Conservation (phyloP, 2,888 invertebrate species). For the Synanthedon formicaeformis region DNA sequence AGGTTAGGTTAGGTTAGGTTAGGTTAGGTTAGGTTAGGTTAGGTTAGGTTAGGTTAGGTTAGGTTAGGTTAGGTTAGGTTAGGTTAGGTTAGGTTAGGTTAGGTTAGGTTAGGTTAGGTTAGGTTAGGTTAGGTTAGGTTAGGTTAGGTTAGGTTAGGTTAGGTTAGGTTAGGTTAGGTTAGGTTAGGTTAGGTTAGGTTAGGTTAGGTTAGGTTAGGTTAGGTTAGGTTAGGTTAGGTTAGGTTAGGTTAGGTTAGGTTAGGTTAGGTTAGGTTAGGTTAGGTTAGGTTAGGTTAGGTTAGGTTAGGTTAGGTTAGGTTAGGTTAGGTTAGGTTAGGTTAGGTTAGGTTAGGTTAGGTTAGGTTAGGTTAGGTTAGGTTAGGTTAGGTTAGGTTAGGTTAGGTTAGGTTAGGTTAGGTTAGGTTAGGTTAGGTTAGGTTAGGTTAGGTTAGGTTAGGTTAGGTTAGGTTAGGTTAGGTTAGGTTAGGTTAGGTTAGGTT, state of each 20-base stretch:
- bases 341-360: slow-evolving; percentile 1
- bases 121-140: slow-evolving; percentile 5
- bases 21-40: slow-evolving; percentile 5
- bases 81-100: slow-evolving; percentile 2
- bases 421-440: slow-evolving; percentile 10
- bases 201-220: slow-evolving; percentile 10
- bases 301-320: slow-evolving; percentile 13
- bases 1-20: slow-evolving; percentile 3
- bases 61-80: slow-evolving; percentile 2
- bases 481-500: background rate
- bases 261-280: slow-evolving; percentile 9
- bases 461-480: slow-evolving; percentile 10
- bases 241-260: slow-evolving; percentile 5
- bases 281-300: slow-evolving; percentile 13
- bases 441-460: slow-evolving; percentile 14
- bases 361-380: slow-evolving; percentile 1
- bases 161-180: slow-evolving; percentile 12
- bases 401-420: background rate
- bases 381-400: slow-evolving; percentile 4
- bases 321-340: slow-evolving; percentile 9
- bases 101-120: slow-evolving; percentile 2
- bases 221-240: slow-evolving; percentile 5
- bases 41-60: slow-evolving; percentile 7
- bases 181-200: slow-evolving; percentile 6
- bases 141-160: slow-evolving; percentile 6